Percentiles rank a stretch among this genome's conserved stretches.
Evolutionary conservation across 2,113 vertebrate species (phyloP).

Genomic region (Vireo altiloquus): DNA sequence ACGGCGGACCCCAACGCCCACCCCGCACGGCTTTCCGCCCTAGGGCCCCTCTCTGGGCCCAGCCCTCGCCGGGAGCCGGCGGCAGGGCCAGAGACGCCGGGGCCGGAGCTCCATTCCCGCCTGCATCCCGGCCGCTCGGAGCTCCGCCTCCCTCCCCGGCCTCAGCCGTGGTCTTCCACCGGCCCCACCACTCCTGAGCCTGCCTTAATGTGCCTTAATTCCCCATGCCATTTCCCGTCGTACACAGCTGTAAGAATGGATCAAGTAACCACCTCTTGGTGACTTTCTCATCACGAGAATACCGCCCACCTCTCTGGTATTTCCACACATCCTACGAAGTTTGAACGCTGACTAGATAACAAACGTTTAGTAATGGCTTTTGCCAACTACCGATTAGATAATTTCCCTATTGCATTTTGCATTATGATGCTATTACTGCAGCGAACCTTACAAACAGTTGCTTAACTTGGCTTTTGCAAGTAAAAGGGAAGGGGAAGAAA

Average conservation of each 20-base stretch:
- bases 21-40: no score
- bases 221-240: accelerated
- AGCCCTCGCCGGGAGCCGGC: no score
- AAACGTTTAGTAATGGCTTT: neutral
- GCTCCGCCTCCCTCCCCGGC: neutral
- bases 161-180: accelerated
- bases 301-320: accelerated
- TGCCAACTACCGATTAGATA: accelerated
- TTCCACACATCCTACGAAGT: no score
- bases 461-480: neutral
- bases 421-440: neutral
- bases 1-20: no score
- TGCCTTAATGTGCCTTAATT: accelerated
- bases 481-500: neutral
- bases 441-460: neutral
- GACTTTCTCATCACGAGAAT: neutral
- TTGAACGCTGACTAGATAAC: neutral
- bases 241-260: no score
- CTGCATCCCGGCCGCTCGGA: neutral
- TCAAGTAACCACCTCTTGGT: no score
- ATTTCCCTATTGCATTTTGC: neutral
- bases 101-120: no score
- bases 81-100: no score
- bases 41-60: no score
- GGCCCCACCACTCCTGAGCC: accelerated